These are phyloP conservation scores for Meloidogyne floridensis DNA, from an alignment of 1,140 invertebrate species.

Conservation along the genomic window DNA sequence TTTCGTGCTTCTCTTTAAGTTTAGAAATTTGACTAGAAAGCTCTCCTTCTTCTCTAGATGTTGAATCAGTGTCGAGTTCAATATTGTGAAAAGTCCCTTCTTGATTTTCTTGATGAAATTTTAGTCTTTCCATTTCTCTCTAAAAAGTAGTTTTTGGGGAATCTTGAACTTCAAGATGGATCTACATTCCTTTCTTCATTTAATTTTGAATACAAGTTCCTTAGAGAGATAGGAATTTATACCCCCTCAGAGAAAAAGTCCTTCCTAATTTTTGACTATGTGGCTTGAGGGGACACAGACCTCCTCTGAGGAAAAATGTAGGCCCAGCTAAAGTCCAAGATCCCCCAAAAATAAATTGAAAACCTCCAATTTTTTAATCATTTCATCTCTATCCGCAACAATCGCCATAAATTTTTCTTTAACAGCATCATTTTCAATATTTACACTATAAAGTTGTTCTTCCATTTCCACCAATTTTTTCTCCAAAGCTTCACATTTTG, in stretches of 20 bases:
- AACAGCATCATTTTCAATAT: conserved; percentile 36
- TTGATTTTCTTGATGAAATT: conserved; percentile 19
- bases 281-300: too few species aligned
- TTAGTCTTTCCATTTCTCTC: conserved; percentile 32
- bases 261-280: too few species aligned
- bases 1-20: conserved; percentile 39
- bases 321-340: too few species aligned
- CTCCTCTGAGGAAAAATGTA: too few species aligned
- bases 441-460: conserved; percentile 37
- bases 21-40: conserved; percentile 23
- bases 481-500: conserved; percentile 36
- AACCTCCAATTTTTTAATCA: conserved; percentile 34
- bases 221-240: too few species aligned
- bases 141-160: neutral
- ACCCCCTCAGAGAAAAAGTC: too few species aligned
- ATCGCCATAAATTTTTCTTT: conserved; percentile 43
- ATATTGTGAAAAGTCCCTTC: conserved; percentile 27
- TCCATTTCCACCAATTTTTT: conserved; percentile 38
- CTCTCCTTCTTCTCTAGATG: conserved; percentile 15
- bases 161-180: too few species aligned
- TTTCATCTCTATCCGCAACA: conserved; percentile 30
- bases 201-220: too few species aligned
- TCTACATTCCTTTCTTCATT: too few species aligned
- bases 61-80: conserved; percentile 16
- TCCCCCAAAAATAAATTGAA: conserved; percentile 1